Base-by-base conservation (phyloP, 2,888 invertebrate species). In the Parasteatoda lunata region DNA sequence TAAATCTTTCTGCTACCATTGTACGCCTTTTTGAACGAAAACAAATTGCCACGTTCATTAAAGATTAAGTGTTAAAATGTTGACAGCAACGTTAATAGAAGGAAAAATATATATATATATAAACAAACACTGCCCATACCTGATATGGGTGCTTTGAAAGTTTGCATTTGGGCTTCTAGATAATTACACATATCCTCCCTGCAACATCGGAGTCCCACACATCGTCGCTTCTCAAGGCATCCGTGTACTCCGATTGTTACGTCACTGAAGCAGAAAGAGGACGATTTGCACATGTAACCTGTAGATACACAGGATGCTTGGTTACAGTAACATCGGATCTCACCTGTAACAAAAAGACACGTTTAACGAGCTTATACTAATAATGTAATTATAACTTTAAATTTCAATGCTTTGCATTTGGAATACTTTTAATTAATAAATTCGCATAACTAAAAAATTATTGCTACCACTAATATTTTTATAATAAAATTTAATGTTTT, bases 101-200 rank as follows among this genome's bases (percentile, higher is more conserved):
- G 1, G 2, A 30, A 30, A 30, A 1, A 30, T 30, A 30, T 30
- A 30, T 30, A 30, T 30, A 30, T 30, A 30, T 30, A 30, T 30
- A 30, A 30, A 30, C 30, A 30, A 30, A 30, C 30, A 30, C 0
- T 1, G 9, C 2, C 5, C 84, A 52, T n/a, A 88, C 88, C 88
- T 30, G 88, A 15, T 49, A 88, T 73, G 11, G 78, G 72, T 8
- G 84, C 51, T n/a, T 59, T 65, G 13, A 71, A 68, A 9, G 80
- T 77, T 30, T 77, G 84, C 15, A 77, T 65, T 11, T 76, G 75
- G 7, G 78, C 73, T 9, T 88, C 79, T 3, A 84, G 94, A 91
- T 96, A 96, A 92, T 97, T 97, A 93, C 96, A 96, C 93, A 96
- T 94, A 92, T 96, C 96, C 88, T 94, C 93, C 90, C 94, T 94